A percentile compares a stretch with the other conserved stretches of the same genome.
Evolutionary conservation across 2,888 invertebrate genomes (phyloP).

Genomic region (Cremastinae sp.): DNA sequence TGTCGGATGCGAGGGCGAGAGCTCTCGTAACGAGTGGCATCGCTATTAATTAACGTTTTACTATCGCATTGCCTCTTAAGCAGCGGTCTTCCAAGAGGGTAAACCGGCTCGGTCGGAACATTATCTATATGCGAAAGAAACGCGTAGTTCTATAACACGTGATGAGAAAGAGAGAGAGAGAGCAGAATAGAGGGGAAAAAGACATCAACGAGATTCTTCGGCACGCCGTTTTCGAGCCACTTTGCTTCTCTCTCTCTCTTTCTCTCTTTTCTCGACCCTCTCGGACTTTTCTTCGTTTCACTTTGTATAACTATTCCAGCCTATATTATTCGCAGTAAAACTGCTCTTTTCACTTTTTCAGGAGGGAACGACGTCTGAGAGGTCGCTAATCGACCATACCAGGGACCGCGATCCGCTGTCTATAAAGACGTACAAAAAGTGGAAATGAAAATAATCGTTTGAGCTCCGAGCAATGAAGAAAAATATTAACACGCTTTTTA

Average conservation of each 20-base stretch:
- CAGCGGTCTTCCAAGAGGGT: slow-evolving; percentile 39
- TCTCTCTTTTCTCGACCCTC: slow-evolving; percentile 50
- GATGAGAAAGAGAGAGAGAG: slow-evolving; percentile 30
- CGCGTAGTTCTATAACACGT: slow-evolving; percentile 33
- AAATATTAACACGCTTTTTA: background rate
- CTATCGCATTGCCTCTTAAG: slow-evolving; percentile 70
- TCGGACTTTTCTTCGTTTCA: slow-evolving; percentile 63
- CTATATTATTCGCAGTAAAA: slow-evolving; percentile 31
- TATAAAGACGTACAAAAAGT: background rate
- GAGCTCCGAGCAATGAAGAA: background rate
- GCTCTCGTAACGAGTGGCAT: slow-evolving; percentile 66
- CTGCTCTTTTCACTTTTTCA: slow-evolving; percentile 32
- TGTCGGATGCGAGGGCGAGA: slow-evolving; percentile 18
- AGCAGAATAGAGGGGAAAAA: slow-evolving; percentile 9
- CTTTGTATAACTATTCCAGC: slow-evolving; percentile 43
- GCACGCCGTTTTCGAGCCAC: slow-evolving; percentile 43
- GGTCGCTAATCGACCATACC: slow-evolving; percentile 75
- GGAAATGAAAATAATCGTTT: slow-evolving; percentile 3
- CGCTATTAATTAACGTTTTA: slow-evolving; percentile 78
- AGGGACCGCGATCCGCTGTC: slow-evolving; percentile 59
- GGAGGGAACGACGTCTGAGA: slow-evolving; percentile 67
- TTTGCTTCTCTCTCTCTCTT: slow-evolving; percentile 47
- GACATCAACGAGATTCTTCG: slow-evolving; percentile 52
- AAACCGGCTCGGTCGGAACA: slow-evolving; percentile 30
- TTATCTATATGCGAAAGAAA: slow-evolving; percentile 36